phyloP scores from a whole-genome alignment of 23 tunicate species.

The Aplidium turbinatum region DNA sequence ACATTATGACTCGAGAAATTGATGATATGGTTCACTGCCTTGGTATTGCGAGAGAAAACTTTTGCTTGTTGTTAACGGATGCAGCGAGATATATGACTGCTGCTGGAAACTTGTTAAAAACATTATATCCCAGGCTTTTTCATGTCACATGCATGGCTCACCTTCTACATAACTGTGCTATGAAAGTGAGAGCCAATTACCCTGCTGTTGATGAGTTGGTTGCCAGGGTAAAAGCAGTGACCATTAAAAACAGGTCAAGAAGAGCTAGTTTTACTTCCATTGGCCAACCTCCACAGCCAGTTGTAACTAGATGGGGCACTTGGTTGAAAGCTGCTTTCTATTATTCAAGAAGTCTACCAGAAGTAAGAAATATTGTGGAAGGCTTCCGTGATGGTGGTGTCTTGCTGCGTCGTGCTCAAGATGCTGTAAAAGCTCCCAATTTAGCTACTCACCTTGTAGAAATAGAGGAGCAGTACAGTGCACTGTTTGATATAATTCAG shows the following conservation, averaged over 20 bases:
- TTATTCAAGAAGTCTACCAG: constrained; percentile 20
- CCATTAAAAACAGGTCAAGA: constrained; percentile 34
- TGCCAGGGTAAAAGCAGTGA: constrained; percentile 14
- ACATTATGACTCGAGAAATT: constrained; percentile 20
- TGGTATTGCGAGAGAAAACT: constrained; percentile 5
- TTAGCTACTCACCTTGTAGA: too few species aligned
- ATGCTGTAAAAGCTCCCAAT: too few species aligned
- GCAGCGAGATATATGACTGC: constrained; percentile 37
- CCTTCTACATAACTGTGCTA: constrained; percentile 34
- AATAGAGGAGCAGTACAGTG: too few species aligned
- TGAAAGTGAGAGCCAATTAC: constrained; percentile 30
- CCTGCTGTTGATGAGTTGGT: constrained; percentile 28
- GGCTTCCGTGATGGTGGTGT: too few species aligned
- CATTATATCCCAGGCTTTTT: constrained; percentile 17
- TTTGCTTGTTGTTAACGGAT: constrained; percentile 9
- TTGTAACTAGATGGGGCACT: constrained; percentile 36
- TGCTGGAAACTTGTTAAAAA: constrained; percentile 8
- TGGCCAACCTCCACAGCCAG: constrained; percentile 37
- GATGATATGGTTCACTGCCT: constrained; percentile 8
- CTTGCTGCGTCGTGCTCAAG: too few species aligned
- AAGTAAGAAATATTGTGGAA: constrained; percentile 18
- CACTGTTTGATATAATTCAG: too few species aligned
- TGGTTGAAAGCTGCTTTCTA: constrained; percentile 42
- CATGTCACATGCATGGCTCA: constrained; percentile 37
- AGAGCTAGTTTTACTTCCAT: constrained; percentile 4